Evolutionary conservation across 2,113 vertebrate species (phyloP).

Genomic region (Morone saxatilis): DNA sequence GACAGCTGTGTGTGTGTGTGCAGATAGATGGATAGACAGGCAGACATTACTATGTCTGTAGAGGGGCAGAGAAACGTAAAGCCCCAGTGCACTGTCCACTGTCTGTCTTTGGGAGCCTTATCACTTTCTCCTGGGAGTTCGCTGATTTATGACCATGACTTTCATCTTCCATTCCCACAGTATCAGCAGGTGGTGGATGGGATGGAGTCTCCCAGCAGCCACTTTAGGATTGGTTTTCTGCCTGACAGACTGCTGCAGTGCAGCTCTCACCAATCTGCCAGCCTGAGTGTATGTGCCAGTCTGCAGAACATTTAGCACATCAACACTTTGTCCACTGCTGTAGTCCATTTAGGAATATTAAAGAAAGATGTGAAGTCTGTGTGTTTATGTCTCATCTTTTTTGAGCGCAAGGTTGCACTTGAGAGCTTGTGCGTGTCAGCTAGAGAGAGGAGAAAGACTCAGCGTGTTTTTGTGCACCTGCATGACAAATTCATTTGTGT

Average conservation of each 20-base stretch:
- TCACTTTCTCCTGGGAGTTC: constrained; percentile 42
- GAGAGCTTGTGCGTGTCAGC: neutral
- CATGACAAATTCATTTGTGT: constrained; percentile 33
- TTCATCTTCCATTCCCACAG: constrained; percentile 51
- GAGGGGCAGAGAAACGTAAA: constrained; percentile 6
- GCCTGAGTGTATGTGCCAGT: constrained; percentile 38
- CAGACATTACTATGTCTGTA: constrained; percentile 29
- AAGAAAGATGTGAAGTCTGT: constrained; percentile 30
- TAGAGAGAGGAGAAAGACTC: neutral
- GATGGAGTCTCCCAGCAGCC: constrained; percentile 65
- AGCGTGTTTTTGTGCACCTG: constrained; percentile 26
- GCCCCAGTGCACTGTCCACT: constrained; percentile 7
- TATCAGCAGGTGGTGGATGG: constrained; percentile 72
- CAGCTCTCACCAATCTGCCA: constrained; percentile 59
- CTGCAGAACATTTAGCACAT: constrained; percentile 54
- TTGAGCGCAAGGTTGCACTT: neutral
- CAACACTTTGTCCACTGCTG: constrained; percentile 26
- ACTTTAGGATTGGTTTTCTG: constrained; percentile 71
- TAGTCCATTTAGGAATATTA: constrained; percentile 51
- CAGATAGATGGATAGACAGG: constrained; percentile 2
- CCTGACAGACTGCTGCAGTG: constrained; percentile 74
- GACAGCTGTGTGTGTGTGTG: neutral
- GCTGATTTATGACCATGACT: constrained; percentile 65
- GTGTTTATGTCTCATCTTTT: neutral
- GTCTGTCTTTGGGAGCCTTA: constrained; percentile 45